A percentile compares a stretch with the other conserved stretches of the same genome.
Conservation (phyloP, 2,888 invertebrate genomes). For the Hyposoter didymator region DNA sequence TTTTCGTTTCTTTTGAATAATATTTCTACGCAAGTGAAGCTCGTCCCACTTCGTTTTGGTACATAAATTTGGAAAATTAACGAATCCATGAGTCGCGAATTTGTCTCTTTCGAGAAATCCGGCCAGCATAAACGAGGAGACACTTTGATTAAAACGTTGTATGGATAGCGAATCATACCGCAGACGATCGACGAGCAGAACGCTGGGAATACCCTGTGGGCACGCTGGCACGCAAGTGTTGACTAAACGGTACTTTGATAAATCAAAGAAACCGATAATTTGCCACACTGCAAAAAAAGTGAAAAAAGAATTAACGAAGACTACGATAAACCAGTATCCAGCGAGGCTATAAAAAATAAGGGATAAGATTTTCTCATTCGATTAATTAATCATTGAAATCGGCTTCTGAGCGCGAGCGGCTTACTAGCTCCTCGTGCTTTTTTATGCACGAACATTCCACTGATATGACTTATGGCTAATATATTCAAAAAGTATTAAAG, state of each 20-base stretch:
- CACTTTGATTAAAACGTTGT: neutral
- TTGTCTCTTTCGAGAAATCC: neutral
- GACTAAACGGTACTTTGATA: constrained; percentile 1
- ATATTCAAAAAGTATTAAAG: neutral
- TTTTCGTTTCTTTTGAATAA: neutral
- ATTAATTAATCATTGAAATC: constrained; percentile 17
- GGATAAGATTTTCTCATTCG: neutral
- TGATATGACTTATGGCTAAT: neutral
- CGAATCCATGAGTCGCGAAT: neutral
- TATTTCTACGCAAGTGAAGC: neutral
- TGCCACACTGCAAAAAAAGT: neutral
- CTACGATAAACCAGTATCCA: neutral
- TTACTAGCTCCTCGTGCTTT: neutral
- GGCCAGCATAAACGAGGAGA: neutral
- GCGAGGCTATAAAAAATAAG: constrained; percentile 3
- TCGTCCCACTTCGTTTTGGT: neutral
- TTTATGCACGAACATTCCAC: neutral
- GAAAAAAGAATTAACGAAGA: neutral
- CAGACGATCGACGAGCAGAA: neutral
- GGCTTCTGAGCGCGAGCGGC: neutral
- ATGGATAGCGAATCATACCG: neutral
- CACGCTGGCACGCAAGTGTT: neutral
- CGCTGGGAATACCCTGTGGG: neutral
- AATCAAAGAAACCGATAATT: neutral
- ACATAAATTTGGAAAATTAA: neutral